Evolutionary conservation across 2,797 vertebrate genomes (phyloP).

Genomic region (Oryzias sinensis): DNA sequence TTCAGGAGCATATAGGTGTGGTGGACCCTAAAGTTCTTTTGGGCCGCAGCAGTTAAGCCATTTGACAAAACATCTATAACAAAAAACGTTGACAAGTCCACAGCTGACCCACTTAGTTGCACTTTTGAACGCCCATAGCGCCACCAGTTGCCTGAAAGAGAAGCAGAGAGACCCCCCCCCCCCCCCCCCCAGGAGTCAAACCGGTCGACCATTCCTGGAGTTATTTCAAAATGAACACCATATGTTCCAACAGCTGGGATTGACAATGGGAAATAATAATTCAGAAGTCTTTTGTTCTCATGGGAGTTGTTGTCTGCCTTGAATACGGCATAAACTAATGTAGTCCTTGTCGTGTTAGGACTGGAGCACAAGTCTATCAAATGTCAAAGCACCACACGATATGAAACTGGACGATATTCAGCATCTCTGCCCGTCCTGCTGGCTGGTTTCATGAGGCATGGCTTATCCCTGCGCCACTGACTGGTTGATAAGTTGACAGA

Average conservation of each 20-base stretch:
- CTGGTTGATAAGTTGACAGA: constrained; percentile 54
- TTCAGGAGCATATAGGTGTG: background rate
- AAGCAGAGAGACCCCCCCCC: background rate
- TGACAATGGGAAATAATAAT: constrained; percentile 1
- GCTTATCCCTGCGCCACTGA: constrained; percentile 38
- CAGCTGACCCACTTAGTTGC: constrained; percentile 4
- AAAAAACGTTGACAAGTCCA: background rate
- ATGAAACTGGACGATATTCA: constrained; percentile 12
- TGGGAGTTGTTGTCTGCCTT: background rate
- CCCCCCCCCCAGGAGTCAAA: background rate
- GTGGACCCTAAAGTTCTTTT: background rate
- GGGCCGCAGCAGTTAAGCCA: background rate
- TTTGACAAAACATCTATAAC: background rate
- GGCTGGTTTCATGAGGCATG: constrained; percentile 42
- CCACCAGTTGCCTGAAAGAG: constrained; percentile 1
- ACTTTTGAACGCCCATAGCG: background rate
- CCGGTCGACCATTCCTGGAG: background rate
- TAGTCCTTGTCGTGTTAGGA: constrained; percentile 2
- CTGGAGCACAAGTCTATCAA: constrained; percentile 28
- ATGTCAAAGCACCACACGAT: constrained; percentile 37
- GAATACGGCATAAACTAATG: background rate
- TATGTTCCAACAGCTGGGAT: constrained; percentile 1
- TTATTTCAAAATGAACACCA: background rate
- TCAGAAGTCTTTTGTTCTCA: background rate
- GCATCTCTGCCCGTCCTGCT: constrained; percentile 21